Evolutionary conservation across 2,888 invertebrate species (phyloP).

Genomic region (Cantharis rustica): DNA sequence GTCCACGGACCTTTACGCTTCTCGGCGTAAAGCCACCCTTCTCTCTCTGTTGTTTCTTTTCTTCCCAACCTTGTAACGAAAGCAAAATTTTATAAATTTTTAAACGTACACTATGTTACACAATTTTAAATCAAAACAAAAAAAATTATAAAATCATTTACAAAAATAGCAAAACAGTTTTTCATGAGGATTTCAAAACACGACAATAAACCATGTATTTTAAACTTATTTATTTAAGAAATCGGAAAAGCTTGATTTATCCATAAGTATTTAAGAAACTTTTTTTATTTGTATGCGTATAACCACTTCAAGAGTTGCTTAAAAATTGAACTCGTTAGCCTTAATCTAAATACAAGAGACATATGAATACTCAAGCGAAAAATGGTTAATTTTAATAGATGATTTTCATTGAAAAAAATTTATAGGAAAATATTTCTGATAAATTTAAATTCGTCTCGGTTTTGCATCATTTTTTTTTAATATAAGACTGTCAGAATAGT

Average conservation of each 20-base stretch:
- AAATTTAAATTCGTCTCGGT: not conserved
- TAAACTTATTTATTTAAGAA: not conserved
- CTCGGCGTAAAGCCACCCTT: too few species aligned
- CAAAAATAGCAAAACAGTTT: too few species aligned
- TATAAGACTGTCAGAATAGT: not conserved
- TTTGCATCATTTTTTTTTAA: not conserved
- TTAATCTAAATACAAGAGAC: not conserved
- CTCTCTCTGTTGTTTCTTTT: too few species aligned
- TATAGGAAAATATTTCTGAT: not conserved
- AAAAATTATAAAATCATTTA: too few species aligned
- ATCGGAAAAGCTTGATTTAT: not conserved
- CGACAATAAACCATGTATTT: too few species aligned
- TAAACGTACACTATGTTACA: too few species aligned
- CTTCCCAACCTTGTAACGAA: too few species aligned
- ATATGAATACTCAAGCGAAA: not conserved
- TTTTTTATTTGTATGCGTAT: not conserved
- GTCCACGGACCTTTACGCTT: too few species aligned
- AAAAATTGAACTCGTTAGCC: not conserved
- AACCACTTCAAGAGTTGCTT: not conserved
- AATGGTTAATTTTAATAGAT: not conserved
- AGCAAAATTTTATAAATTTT: too few species aligned
- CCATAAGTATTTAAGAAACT: not conserved
- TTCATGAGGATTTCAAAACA: too few species aligned
- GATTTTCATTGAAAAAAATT: not conserved
- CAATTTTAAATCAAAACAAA: too few species aligned